These are phyloP conservation scores for Pseudobourletiella spinata DNA, from an alignment of 1,140 invertebrate species.

Conservation along the genomic window DNA sequence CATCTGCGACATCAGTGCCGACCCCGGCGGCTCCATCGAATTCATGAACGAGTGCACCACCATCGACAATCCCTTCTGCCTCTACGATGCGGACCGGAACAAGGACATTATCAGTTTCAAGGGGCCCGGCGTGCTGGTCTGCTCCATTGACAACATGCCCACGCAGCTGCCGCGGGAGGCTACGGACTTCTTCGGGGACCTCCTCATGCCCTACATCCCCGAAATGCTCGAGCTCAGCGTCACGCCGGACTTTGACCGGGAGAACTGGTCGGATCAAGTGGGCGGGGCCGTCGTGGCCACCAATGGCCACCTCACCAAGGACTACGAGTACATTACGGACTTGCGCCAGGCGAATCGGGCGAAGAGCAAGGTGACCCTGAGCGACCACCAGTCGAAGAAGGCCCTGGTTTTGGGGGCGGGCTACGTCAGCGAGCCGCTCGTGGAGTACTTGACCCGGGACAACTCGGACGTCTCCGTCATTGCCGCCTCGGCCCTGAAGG, in stretches of 20 bases:
- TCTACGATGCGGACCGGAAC: slow-evolving; percentile 97
- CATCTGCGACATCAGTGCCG: slow-evolving; percentile 97
- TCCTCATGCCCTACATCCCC: slow-evolving; percentile 76
- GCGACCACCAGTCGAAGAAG: slow-evolving; percentile 39
- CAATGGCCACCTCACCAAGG: slow-evolving; percentile 82
- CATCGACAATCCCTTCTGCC: slow-evolving; percentile 96
- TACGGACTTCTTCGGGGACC: slow-evolving; percentile 94
- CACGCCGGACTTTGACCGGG: background rate
- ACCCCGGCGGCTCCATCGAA: slow-evolving; percentile 97
- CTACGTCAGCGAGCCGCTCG: slow-evolving; percentile 81
- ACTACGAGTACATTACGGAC: slow-evolving; percentile 91
- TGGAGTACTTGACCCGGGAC: slow-evolving; percentile 86
- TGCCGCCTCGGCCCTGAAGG: slow-evolving; percentile 76
- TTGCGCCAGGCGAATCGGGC: slow-evolving; percentile 53
- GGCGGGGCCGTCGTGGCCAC: slow-evolving; percentile 85
- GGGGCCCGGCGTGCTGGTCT: slow-evolving; percentile 92
- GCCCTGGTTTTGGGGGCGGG: slow-evolving; percentile 91
- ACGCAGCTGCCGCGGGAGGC: slow-evolving; percentile 94
- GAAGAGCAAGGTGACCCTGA: slow-evolving; percentile 30
- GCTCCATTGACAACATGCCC: slow-evolving; percentile 99
- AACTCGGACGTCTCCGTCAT: slow-evolving; percentile 63
- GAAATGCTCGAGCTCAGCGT: slow-evolving; percentile 61
- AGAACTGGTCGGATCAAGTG: slow-evolving; percentile 60
- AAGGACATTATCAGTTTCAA: slow-evolving; percentile 91
- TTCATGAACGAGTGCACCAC: slow-evolving; percentile 99